Percentiles rank a stretch among this genome's conserved stretches.
Evolutionary conservation across 2,797 vertebrate species (phyloP).

Genomic region (Chloroceryle inda): DNA sequence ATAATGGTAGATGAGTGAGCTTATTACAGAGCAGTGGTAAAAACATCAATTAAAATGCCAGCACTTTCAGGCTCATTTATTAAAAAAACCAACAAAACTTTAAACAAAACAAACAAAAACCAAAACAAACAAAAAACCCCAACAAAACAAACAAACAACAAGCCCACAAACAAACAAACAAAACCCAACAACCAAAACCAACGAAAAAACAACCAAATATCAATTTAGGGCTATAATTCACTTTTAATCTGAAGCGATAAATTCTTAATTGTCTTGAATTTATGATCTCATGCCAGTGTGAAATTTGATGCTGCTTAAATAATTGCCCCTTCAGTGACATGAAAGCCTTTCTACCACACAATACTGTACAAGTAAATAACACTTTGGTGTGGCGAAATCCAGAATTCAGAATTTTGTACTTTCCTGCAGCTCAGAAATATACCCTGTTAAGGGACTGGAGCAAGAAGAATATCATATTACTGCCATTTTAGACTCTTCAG

Average conservation of each 20-base stretch:
- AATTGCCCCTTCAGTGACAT: background rate
- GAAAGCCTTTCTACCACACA: background rate
- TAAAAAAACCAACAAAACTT: background rate
- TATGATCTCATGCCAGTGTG: background rate
- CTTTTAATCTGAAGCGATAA: background rate
- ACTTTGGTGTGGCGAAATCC: conserved; percentile 1
- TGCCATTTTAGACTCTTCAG: background rate
- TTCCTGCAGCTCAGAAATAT: conserved; percentile 28
- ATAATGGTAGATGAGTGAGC: background rate
- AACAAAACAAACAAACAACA: no score
- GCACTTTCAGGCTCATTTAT: background rate
- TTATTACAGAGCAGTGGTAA: background rate
- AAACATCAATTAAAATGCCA: background rate
- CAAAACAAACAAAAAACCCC: no score
- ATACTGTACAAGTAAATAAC: background rate
- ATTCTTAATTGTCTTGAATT: background rate
- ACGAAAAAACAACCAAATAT: background rate
- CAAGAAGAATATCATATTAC: conserved; percentile 57
- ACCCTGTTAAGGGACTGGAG: background rate
- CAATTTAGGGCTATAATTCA: background rate
- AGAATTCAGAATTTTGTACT: conserved; percentile 17
- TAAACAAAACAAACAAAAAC: no score
- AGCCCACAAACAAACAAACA: no score
- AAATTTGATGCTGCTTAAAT: conserved; percentile 1
- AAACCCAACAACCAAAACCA: no score